Conservation (phyloP, 1,140 invertebrate species). For the Phenacoccus solenopsis region DNA sequence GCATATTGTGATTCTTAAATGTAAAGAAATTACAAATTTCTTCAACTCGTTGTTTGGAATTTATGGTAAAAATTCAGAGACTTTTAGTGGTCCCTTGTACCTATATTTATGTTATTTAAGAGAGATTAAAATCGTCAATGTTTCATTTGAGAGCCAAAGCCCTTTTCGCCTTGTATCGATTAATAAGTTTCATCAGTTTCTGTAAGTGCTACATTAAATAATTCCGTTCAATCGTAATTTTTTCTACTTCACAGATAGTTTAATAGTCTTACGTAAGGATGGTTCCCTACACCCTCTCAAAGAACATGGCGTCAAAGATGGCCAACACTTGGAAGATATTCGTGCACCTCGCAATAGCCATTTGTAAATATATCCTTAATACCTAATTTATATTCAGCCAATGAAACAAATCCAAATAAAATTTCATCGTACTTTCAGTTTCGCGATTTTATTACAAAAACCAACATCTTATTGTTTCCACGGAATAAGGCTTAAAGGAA, state of each 20-base stretch:
- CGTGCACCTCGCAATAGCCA: not conserved
- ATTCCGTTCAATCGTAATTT: too few relatives aligned
- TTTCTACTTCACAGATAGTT: not conserved
- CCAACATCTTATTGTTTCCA: not conserved
- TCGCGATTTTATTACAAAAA: not conserved
- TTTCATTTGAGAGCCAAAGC: too few relatives aligned
- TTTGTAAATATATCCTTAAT: not conserved
- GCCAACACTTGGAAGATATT: not conserved
- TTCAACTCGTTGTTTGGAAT: too few relatives aligned
- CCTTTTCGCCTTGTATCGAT: too few relatives aligned
- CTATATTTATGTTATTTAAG: too few relatives aligned
- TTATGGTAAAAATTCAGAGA: too few relatives aligned
- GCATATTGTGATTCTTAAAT: too few relatives aligned
- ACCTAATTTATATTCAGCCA: not conserved
- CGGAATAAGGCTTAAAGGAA: not conserved
- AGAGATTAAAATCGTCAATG: too few relatives aligned
- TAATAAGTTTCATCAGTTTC: not conserved
- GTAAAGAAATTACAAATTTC: too few relatives aligned
- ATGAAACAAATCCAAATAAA: not conserved
- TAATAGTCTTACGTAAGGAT: not conserved
- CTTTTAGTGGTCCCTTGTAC: too few relatives aligned
- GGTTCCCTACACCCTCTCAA: not conserved
- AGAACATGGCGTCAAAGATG: not conserved
- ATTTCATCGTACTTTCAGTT: not conserved
- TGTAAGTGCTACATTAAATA: too few relatives aligned